Evolutionary conservation across 2,888 invertebrate species (phyloP).

Genomic region (Schizaphis graminum): DNA sequence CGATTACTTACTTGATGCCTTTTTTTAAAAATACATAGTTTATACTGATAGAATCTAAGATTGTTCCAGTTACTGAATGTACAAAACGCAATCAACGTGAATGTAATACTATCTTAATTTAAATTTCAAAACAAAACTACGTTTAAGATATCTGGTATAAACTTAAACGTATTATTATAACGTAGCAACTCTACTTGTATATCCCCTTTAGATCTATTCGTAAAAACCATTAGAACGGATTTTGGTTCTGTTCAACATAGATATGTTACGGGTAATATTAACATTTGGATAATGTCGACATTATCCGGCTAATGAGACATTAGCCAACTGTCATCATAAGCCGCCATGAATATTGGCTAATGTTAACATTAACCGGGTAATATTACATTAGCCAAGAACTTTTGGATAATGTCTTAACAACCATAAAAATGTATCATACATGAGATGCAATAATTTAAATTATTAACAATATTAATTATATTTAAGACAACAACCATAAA

Average conservation of each 20-base stretch:
- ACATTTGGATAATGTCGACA: too few species aligned
- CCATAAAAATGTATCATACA: too few species aligned
- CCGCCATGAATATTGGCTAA: too few species aligned
- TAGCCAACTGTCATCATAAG: too few species aligned
- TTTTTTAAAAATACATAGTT: neutral
- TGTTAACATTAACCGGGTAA: too few species aligned
- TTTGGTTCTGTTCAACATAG: neutral
- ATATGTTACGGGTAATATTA: too few species aligned
- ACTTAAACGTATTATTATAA: neutral
- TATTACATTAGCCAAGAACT: too few species aligned
- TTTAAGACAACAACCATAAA: too few species aligned
- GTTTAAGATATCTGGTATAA: neutral
- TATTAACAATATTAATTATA: too few species aligned
- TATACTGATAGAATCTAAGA: neutral
- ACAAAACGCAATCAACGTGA: neutral
- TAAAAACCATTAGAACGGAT: neutral
- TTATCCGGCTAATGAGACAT: too few species aligned
- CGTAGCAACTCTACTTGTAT: neutral
- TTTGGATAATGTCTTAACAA: too few species aligned
- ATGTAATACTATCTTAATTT: neutral
- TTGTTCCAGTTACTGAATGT: neutral
- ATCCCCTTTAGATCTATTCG: neutral
- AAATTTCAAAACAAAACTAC: neutral
- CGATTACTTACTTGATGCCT: neutral
- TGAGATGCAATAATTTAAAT: too few species aligned